Evolutionary conservation across 2,797 vertebrate genomes (phyloP).

Genomic region (Cossypha niveicapilla): DNA sequence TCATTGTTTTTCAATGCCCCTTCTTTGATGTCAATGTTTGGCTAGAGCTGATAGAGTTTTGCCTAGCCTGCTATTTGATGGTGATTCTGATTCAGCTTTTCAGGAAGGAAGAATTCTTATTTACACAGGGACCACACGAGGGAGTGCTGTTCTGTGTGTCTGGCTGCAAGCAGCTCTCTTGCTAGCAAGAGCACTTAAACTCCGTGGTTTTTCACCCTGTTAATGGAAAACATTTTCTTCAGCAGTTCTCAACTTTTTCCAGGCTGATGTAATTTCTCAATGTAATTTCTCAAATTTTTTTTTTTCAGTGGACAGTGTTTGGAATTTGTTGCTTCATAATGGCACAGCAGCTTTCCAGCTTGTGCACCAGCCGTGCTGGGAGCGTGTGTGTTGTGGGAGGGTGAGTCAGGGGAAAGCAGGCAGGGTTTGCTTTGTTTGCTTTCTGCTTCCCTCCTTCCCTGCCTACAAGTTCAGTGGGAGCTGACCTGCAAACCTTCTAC

Average conservation of each 20-base stretch:
- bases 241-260: not conserved
- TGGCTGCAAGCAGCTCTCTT: not conserved
- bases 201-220: not conserved
- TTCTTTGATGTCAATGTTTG: not conserved
- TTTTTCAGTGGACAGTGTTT: not conserved
- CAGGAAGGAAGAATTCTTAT: not conserved
- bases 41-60: not conserved
- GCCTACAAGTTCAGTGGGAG: not conserved
- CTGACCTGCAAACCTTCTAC: not conserved
- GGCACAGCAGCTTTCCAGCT: not conserved
- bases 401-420: not conserved
- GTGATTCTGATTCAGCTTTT: not conserved
- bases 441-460: not conserved
- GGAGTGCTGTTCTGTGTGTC: not conserved
- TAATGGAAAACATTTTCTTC: not conserved
- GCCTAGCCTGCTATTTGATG: not conserved
- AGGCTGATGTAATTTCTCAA: not conserved
- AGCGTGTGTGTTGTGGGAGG: rapidly evolving
- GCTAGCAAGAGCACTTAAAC: not conserved
- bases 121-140: slow-evolving; percentile 15
- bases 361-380: rapidly evolving
- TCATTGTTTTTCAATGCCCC: not conserved
- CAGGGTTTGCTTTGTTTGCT: not conserved
- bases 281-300: not conserved
- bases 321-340: not conserved